Conservation (phyloP, 2,888 invertebrate species). For the Electrophaes corylata region DNA sequence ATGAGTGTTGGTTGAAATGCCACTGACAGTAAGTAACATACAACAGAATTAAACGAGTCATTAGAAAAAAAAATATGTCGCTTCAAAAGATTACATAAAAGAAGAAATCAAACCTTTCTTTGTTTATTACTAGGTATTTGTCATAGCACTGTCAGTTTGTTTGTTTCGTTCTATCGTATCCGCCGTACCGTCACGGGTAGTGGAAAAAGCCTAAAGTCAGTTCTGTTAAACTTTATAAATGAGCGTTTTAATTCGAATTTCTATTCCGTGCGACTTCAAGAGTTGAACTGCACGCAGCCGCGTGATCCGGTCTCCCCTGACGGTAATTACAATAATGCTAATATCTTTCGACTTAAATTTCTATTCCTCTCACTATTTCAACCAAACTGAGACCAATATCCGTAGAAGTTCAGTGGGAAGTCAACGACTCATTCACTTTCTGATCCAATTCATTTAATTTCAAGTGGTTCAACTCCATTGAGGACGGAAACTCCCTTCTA, state of each 20-base stretch:
- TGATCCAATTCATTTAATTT: background rate
- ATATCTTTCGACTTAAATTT: slow-evolving; percentile 62
- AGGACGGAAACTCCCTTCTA: background rate
- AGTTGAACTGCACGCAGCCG: slow-evolving; percentile 57
- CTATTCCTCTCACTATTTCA: slow-evolving; percentile 45
- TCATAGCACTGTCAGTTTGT: too few relatives aligned
- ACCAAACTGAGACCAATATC: slow-evolving; percentile 6
- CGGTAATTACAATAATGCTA: slow-evolving; percentile 71
- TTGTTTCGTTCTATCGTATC: background rate
- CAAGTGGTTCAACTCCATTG: background rate
- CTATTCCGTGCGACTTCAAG: slow-evolving; percentile 59
- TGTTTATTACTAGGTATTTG: too few relatives aligned
- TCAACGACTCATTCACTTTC: background rate
- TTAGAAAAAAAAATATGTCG: too few relatives aligned
- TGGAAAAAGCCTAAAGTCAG: slow-evolving; percentile 44
- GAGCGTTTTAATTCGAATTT: slow-evolving; percentile 72
- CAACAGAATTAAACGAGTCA: too few relatives aligned
- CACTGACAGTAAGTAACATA: too few relatives aligned
- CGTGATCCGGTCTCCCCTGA: slow-evolving; percentile 59
- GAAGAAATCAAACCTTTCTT: too few relatives aligned
- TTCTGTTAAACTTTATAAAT: slow-evolving; percentile 59
- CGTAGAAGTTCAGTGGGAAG: background rate
- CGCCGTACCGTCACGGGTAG: background rate
- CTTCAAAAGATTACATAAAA: too few relatives aligned
- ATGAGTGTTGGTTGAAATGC: too few relatives aligned